Conservation (phyloP, 2,797 vertebrate genomes). For the Todus mexicanus region DNA sequence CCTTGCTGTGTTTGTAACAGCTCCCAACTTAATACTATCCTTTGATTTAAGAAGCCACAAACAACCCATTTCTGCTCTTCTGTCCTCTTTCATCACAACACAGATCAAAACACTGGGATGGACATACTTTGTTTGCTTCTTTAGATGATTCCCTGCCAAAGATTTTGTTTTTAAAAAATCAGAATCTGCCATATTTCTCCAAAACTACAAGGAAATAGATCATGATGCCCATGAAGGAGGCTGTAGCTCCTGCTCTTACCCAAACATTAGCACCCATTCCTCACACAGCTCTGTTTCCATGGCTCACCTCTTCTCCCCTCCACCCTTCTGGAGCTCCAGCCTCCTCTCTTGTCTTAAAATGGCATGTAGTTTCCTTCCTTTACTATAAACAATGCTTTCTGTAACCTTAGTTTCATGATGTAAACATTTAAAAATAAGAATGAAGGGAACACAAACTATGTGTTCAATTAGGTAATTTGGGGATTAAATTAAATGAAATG, state of each 20-base stretch:
- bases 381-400: conserved; percentile 52
- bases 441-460: not conserved
- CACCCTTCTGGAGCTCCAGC: conserved; percentile 17
- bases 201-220: not conserved
- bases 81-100: not conserved
- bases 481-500: conserved; percentile 30
- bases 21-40: not conserved
- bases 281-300: not conserved
- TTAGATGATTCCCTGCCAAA: not conserved
- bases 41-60: conserved; percentile 33
- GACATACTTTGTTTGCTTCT: not conserved
- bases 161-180: not conserved
- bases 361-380: conserved; percentile 49
- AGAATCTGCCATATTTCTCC: not conserved
- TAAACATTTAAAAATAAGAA: conserved; percentile 61
- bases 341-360: conserved; percentile 2
- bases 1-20: not conserved
- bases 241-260: not conserved
- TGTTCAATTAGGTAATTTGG: conserved; percentile 22
- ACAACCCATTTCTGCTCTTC: not conserved
- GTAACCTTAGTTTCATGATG: conserved; percentile 36
- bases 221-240: fast-evolving
- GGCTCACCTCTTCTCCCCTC: not conserved
- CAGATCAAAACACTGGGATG: not conserved
- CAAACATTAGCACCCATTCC: not conserved